phyloP scores from a whole-genome alignment of 2,888 invertebrate species.

The Petrolisthes manimaculis region DNA sequence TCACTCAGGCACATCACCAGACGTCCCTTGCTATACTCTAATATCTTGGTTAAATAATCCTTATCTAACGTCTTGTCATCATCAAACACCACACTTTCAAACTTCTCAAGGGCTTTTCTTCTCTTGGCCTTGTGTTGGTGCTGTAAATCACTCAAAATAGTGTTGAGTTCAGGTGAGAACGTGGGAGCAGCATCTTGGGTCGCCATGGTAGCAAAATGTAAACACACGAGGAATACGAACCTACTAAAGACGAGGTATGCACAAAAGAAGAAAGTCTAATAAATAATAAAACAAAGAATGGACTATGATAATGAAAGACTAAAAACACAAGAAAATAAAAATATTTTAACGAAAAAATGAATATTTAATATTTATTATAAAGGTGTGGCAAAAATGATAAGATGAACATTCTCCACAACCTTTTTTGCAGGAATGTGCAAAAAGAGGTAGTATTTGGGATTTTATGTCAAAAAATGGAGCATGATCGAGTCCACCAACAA shows the following conservation, averaged over 20 bases:
- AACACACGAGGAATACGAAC: background rate
- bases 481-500: too few relatives aligned
- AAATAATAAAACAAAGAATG: too few relatives aligned
- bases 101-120: constrained; percentile 45
- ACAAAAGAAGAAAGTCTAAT: too few relatives aligned
- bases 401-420: too few relatives aligned
- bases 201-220: constrained; percentile 44
- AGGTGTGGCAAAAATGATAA: too few relatives aligned
- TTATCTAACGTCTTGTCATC: background rate
- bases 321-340: too few relatives aligned
- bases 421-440: too few relatives aligned
- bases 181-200: constrained; percentile 21
- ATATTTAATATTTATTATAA: too few relatives aligned
- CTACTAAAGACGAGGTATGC: background rate
- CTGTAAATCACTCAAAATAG: constrained; percentile 39
- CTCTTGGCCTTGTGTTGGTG: constrained; percentile 47
- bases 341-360: too few relatives aligned
- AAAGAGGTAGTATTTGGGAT: too few relatives aligned
- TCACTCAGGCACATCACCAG: constrained; percentile 33
- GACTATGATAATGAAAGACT: too few relatives aligned
- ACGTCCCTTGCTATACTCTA: constrained; percentile 15
- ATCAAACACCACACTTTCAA: constrained; percentile 30
- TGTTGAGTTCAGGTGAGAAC: constrained; percentile 15
- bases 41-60: background rate
- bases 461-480: too few relatives aligned